These are phyloP conservation scores for Pandemis corylana DNA, from an alignment of 2,888 invertebrate species.

Conservation along the genomic window DNA sequence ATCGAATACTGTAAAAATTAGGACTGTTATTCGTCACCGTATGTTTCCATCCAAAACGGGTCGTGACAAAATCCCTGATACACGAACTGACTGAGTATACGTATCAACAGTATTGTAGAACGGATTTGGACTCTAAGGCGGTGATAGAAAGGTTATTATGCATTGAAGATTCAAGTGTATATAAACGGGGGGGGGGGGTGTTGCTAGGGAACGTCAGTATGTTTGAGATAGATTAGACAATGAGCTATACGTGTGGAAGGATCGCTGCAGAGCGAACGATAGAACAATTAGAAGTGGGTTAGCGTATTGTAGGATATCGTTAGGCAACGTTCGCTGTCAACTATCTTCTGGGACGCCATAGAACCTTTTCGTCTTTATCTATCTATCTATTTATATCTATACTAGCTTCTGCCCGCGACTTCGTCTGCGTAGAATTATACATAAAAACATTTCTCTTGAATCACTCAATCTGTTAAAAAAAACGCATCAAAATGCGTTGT, in stretches of 20 bases:
- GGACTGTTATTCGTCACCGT: not conserved
- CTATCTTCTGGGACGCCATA: too few species aligned
- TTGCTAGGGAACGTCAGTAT: not conserved
- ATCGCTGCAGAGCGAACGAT: not conserved
- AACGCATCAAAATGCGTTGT: too few species aligned
- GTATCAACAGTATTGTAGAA: not conserved
- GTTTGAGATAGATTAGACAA: conserved; percentile 1
- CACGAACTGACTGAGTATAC: conserved; percentile 4
- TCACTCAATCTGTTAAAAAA: too few species aligned
- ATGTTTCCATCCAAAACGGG: conserved; percentile 5
- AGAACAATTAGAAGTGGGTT: too few species aligned
- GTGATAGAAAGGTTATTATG: not conserved
- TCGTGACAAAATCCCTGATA: conserved; percentile 6
- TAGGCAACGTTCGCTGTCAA: too few species aligned
- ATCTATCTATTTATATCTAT: too few species aligned
- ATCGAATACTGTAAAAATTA: too few species aligned
- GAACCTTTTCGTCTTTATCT: too few species aligned
- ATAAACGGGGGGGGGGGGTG: not conserved
- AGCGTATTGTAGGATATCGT: too few species aligned
- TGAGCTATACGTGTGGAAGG: not conserved
- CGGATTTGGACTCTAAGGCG: not conserved
- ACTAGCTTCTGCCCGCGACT: too few species aligned
- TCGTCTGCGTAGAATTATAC: too few species aligned
- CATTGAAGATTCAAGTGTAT: not conserved
- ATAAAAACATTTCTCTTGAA: too few species aligned